Percentiles rank a stretch among this genome's conserved stretches.
Conservation (phyloP, 2,113 vertebrate species). For the Podilymbus podiceps region DNA sequence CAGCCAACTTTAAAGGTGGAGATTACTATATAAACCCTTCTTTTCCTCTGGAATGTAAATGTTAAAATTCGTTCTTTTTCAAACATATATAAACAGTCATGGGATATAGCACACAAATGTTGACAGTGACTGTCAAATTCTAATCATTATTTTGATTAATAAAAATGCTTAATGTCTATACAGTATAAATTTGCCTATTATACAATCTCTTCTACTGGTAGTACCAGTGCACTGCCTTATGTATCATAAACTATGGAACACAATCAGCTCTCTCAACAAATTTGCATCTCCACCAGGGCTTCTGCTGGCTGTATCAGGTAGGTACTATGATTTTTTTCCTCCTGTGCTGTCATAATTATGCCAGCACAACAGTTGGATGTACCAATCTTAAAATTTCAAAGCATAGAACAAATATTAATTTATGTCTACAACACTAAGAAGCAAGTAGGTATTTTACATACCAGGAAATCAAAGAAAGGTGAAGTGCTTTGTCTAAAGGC, state of each 20-base stretch:
- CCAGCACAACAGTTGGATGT: not conserved
- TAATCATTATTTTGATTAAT: not conserved
- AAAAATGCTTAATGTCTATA: not conserved
- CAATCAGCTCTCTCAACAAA: not conserved
- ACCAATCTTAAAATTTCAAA: conserved; percentile 29
- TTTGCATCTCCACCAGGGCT: not conserved
- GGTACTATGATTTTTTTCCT: not conserved
- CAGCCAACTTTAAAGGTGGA: not conserved
- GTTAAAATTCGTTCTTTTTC: not conserved
- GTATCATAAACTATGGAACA: not conserved
- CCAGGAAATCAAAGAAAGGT: conserved; percentile 47
- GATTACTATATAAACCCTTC: rapidly evolving
- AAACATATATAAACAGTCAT: not conserved
- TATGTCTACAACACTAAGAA: not conserved
- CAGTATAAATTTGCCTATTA: not conserved
- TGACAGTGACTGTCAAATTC: not conserved
- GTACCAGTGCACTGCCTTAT: not conserved
- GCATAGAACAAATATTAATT: conserved; percentile 22
- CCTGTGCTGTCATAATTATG: not conserved
- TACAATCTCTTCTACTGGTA: not conserved
- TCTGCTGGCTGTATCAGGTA: not conserved
- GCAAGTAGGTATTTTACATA: conserved; percentile 41
- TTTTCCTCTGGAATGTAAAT: not conserved
- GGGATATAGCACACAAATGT: not conserved
- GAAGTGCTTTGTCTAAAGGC: conserved; percentile 56